Evolutionary conservation across 1,140 invertebrate genomes (phyloP), one percentile per base, ranked within the genome.

Genomic region (Drosophila mauritiana): DNA sequence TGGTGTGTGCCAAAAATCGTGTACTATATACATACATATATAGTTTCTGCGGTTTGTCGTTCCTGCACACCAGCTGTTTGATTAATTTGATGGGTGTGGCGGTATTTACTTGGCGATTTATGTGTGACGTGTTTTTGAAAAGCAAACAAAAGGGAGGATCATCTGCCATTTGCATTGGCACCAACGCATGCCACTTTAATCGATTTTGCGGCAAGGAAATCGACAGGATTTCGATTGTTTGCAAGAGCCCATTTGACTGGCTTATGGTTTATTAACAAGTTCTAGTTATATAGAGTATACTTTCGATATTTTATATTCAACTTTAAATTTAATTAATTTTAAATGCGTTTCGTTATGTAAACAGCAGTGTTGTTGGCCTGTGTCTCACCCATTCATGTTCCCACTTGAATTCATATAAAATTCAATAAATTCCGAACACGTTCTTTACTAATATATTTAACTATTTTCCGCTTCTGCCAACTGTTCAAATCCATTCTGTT

Each of bases 61-160:
- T 40, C 17, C n/a, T 20, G 4, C 25, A 36, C 43, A 31, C 67
- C 67, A 55, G 68, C 40, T 72, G 65, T 49, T 72, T 40, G 65
- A 70, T 49, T 57, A 69, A 70, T 72, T 70, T 72, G 68, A 72
- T 72, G 64, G 68, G 68, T 70, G 68, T 48, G 65, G 64, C 43
- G 20, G 15, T 69, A 68, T 68, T 69, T 68, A 69, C 63, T 69
- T 48, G 49, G 34, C 42, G 11, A 34, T 67, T 54, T 68, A 27
- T 65, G 27, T 36, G 27, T 25, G 65, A 52, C n/a, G 17, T 22
- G 54, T 22, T 31, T 39, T 15, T 11, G 22, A 37, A 63, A 27
- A 52, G 27, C 46, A 63, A 63, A 67, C 46, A 63, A 43, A 68
- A 45, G 4, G 5, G 8, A 36, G 8, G 11, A 22, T n/a, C 20